These are phyloP conservation scores for Andrena minutula DNA, from an alignment of 2,888 invertebrate species.

Conservation along the genomic window DNA sequence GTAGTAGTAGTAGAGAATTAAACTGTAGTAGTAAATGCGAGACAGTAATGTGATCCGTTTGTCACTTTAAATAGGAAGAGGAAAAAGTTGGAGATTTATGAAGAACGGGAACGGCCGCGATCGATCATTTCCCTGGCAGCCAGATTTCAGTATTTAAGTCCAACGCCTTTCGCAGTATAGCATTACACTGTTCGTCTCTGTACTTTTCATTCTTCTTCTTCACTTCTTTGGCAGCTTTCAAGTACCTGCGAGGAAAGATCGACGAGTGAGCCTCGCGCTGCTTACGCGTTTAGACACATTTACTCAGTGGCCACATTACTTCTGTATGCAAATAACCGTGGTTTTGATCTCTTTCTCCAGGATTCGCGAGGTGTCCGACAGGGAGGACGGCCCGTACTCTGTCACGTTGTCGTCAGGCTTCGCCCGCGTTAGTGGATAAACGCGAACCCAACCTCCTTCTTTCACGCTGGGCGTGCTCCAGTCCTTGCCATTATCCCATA, in stretches of 20 bases:
- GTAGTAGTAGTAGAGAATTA: slow-evolving; percentile 5
- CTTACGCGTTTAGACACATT: not conserved
- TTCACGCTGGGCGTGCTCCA: slow-evolving; percentile 88
- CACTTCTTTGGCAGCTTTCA: slow-evolving; percentile 86
- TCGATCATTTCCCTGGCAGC: slow-evolving; percentile 86
- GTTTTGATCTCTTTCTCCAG: slow-evolving; percentile 81
- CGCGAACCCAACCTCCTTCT: slow-evolving; percentile 92
- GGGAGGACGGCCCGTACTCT: slow-evolving; percentile 76
- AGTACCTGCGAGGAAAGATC: slow-evolving; percentile 80
- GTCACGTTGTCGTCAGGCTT: slow-evolving; percentile 54
- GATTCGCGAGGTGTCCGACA: slow-evolving; percentile 71
- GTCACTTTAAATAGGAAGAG: slow-evolving; percentile 16
- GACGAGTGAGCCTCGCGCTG: not conserved
- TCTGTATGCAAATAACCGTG: slow-evolving; percentile 80
- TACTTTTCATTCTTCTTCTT: slow-evolving; percentile 85
- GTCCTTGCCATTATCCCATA: slow-evolving; percentile 91
- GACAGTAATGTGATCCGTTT: slow-evolving; percentile 17
- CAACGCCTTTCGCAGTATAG: slow-evolving; percentile 84
- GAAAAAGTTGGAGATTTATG: not conserved
- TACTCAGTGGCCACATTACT: slow-evolving; percentile 67
- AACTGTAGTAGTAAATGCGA: too few species aligned
- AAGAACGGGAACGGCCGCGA: not conserved
- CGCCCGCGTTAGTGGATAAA: slow-evolving; percentile 88
- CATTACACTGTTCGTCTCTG: slow-evolving; percentile 86
- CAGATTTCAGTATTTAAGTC: slow-evolving; percentile 86